Evolutionary conservation across 2,888 invertebrate species (phyloP).

Genomic region (Limnephilus rhombicus): DNA sequence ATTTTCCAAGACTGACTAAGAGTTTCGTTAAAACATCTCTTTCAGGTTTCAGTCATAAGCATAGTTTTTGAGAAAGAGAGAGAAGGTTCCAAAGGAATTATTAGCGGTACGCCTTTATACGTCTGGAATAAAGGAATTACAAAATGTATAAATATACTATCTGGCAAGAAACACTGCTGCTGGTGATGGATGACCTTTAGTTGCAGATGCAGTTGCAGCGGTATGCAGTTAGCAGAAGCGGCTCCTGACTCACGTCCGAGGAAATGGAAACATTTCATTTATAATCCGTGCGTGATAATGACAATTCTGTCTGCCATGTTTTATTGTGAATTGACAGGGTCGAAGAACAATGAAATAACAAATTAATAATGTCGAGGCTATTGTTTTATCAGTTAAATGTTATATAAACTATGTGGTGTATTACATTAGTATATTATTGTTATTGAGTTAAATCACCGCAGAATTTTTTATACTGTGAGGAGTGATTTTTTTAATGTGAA

Average conservation of each 20-base stretch:
- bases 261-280: background rate
- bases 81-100: background rate
- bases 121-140: background rate
- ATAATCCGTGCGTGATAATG: constrained; percentile 1
- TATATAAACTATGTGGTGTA: background rate
- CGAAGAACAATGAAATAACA: background rate
- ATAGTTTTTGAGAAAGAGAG: too few relatives aligned
- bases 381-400: background rate
- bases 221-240: background rate
- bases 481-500: background rate
- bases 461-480: background rate
- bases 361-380: background rate
- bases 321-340: background rate
- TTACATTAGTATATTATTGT: background rate
- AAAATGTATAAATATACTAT: background rate
- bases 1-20: too few relatives aligned
- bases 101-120: background rate
- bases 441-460: background rate
- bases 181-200: background rate
- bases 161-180: background rate
- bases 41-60: too few relatives aligned
- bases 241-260: background rate
- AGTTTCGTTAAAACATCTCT: too few relatives aligned
- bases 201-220: background rate
- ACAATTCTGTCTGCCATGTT: background rate